Base-by-base conservation (phyloP, 1,140 invertebrate genomes). In the Hirudo medicinalis region DNA sequence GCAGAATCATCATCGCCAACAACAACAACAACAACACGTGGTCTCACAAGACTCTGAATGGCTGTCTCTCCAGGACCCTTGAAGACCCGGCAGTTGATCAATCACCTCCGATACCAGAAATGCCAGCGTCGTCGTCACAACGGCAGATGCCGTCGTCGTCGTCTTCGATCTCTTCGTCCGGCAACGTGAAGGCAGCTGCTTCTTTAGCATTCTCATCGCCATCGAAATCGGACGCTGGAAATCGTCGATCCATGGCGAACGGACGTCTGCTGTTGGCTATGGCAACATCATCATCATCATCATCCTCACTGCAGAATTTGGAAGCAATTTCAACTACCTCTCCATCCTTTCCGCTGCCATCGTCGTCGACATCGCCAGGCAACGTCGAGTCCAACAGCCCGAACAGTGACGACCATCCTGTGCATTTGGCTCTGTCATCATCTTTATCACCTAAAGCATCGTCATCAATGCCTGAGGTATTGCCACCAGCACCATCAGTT, bases 21-120 rank as follows among this genome's bases (percentile, higher is more conserved):
- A 63, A 25, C 57, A 63, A 25, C 57, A 63, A 6, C 57, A 63
- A 63, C 57, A 63, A 63, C 57, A 63, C 3, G 43, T 49, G 43
- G 43, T 13, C 43, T 49, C 43, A 2, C 5, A 49, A 49, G 43
- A 49, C 13, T 49, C 43, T 1, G 43, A 49, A 49, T 49, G 43
- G 43, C 43, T 49, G 13, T 9, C 43, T 13, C 43, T 0, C 43
- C 43, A 49, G 43, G 15, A 49, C 1, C 13, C 40, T 40, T 11
- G 40, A 40, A 40, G 11, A 11, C 11, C 40, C 40, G 11, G 40
- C 40, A 40, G 43, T 17, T 49, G 43, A 49, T 49, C 43, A 49
- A 63, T 63, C 57, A 22, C 17, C 29, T 15, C 13, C 57, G 17
- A 25, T 15, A 5, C 20, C 57, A 25, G 22, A 63, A 13, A 22